phyloP scores from a whole-genome alignment of 2,888 invertebrate species.

The Limnephilus lunatus region DNA sequence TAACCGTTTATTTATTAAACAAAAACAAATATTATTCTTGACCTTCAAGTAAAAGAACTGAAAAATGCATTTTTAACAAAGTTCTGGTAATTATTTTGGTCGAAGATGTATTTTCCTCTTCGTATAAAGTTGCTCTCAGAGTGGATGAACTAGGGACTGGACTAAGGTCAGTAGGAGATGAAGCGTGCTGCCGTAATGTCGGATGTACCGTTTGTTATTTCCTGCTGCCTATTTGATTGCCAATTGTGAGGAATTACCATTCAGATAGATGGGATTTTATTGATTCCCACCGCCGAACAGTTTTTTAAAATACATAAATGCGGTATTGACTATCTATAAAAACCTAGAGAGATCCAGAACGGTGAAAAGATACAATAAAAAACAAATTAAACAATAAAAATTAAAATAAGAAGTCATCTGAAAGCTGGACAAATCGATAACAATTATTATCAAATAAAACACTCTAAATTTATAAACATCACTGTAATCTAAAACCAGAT shows the following conservation, averaged over 20 bases:
- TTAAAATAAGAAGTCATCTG: neutral
- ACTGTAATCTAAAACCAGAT: neutral
- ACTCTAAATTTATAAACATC: neutral
- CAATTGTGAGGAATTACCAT: neutral
- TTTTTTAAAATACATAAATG: neutral
- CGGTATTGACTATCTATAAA: neutral
- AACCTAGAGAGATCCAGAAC: neutral
- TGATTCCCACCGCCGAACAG: neutral
- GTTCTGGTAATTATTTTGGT: neutral
- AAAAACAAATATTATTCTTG: too few species aligned
- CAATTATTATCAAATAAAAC: neutral
- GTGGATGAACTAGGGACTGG: neutral
- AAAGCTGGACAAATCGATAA: neutral
- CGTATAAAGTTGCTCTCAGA: neutral
- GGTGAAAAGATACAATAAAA: neutral
- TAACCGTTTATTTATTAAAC: too few species aligned
- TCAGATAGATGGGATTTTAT: neutral
- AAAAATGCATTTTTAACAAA: neutral
- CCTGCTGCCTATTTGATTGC: constrained; percentile 7
- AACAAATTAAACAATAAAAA: neutral
- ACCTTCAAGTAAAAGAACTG: neutral
- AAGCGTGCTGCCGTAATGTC: neutral
- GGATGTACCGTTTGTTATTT: constrained; percentile 17
- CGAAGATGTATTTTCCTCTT: neutral
- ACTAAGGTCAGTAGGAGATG: constrained; percentile 24